These are phyloP conservation scores for Agrilus planipennis DNA, from an alignment of 1,140 invertebrate genomes.

Conservation along the genomic window DNA sequence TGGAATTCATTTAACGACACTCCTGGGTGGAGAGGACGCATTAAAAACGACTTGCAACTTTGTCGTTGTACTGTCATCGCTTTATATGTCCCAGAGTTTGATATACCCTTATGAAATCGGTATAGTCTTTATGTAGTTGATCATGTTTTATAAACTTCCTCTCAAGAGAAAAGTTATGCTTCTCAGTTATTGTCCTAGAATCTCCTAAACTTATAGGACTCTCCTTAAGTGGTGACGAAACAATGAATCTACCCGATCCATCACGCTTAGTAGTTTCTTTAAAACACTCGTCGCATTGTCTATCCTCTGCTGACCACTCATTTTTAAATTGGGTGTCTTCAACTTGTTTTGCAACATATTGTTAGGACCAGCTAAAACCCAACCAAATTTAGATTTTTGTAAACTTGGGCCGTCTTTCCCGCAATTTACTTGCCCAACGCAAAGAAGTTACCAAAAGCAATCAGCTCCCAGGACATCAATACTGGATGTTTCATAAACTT, in stretches of 20 bases:
- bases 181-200: not conserved
- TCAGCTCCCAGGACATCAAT: not conserved
- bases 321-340: not conserved
- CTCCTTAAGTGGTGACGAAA: not conserved
- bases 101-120: slow-evolving; percentile 31
- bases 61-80: no score
- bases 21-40: no score
- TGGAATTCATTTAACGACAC: no score
- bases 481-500: not conserved
- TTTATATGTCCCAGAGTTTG: slow-evolving; percentile 21
- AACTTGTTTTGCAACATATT: not conserved
- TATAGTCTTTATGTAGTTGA: slow-evolving; percentile 11
- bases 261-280: not conserved
- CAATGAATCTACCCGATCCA: not conserved
- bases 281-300: not conserved
- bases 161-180: not conserved
- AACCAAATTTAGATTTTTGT: slow-evolving; percentile 3
- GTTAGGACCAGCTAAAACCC: not conserved
- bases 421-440: not conserved
- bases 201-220: not conserved
- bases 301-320: not conserved
- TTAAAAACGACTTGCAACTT: no score
- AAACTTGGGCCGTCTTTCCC: not conserved
- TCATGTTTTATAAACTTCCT: not conserved
- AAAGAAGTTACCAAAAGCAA: slow-evolving; percentile 1